Evolutionary conservation across 2,797 vertebrate genomes (phyloP).

Genomic region (Esox lucius): DNA sequence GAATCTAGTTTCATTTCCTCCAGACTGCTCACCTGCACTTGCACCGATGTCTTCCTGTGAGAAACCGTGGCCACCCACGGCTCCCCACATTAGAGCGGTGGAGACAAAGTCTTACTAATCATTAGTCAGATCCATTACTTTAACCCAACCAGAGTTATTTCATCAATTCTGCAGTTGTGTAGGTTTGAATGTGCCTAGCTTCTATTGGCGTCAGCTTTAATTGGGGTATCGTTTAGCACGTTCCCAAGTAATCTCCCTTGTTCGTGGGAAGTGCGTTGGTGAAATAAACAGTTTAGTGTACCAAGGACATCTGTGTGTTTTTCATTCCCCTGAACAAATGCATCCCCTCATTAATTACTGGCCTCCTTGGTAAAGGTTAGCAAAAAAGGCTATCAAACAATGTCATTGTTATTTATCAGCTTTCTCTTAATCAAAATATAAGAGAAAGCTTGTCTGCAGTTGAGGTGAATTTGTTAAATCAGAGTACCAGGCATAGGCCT

Average conservation of each 20-base stretch:
- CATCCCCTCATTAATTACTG: too few species aligned
- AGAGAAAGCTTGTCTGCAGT: too few species aligned
- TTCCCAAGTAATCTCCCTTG: neutral
- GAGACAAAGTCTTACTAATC: conserved; percentile 40
- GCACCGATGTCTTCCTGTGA: conserved; percentile 32
- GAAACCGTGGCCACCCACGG: conserved; percentile 26
- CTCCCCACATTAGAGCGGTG: conserved; percentile 40
- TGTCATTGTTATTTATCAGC: too few species aligned
- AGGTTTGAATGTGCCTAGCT: conserved; percentile 9
- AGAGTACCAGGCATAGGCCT: too few species aligned
- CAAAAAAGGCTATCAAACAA: too few species aligned
- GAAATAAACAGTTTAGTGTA: neutral
- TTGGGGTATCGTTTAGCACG: conserved; percentile 1
- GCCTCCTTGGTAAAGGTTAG: too few species aligned
- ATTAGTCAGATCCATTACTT: conserved; percentile 45
- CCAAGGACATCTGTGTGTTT: too few species aligned
- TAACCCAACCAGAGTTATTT: conserved; percentile 27
- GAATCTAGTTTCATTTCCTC: conserved; percentile 38
- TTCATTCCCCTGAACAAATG: neutral
- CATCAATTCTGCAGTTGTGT: conserved; percentile 12
- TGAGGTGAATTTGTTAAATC: too few species aligned
- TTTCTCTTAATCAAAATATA: too few species aligned
- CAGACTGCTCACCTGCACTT: conserved; percentile 26
- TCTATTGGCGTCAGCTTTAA: conserved; percentile 8
- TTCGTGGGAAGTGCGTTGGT: conserved; percentile 1